Percentiles rank a stretch among this genome's conserved stretches.
Evolutionary conservation across 1,140 invertebrate species (phyloP).

Genomic region (Saccostrea cuccullata): DNA sequence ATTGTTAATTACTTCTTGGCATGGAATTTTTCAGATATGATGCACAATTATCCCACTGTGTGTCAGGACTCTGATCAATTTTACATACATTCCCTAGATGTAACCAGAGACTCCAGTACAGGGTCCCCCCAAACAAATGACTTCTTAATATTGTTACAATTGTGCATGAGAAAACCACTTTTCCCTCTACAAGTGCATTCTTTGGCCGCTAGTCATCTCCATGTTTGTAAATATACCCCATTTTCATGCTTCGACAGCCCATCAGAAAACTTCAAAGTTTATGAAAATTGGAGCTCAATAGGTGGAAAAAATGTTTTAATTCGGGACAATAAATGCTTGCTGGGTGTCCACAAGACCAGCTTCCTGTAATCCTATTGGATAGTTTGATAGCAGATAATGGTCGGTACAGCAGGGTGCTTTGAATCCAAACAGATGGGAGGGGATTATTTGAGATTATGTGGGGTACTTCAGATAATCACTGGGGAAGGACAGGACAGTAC

Average conservation of each 20-base stretch:
- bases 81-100: neutral
- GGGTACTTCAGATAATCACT: neutral
- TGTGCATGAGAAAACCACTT: neutral
- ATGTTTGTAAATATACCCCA: constrained; percentile 28
- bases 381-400: constrained; percentile 8
- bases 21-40: neutral
- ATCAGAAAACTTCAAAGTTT: neutral
- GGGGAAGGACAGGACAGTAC: neutral
- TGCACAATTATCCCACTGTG: neutral
- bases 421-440: neutral
- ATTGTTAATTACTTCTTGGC: neutral
- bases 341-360: neutral
- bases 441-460: neutral
- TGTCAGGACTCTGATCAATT: neutral
- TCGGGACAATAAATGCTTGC: neutral
- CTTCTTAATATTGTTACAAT: neutral
- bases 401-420: neutral
- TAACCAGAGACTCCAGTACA: neutral
- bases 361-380: neutral
- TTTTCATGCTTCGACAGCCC: neutral
- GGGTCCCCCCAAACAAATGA: neutral
- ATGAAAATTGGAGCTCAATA: neutral
- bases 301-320: neutral
- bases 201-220: neutral
- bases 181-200: neutral